Evolutionary conservation across 2,888 invertebrate species (phyloP).

Genomic region (Germaria angustata): DNA sequence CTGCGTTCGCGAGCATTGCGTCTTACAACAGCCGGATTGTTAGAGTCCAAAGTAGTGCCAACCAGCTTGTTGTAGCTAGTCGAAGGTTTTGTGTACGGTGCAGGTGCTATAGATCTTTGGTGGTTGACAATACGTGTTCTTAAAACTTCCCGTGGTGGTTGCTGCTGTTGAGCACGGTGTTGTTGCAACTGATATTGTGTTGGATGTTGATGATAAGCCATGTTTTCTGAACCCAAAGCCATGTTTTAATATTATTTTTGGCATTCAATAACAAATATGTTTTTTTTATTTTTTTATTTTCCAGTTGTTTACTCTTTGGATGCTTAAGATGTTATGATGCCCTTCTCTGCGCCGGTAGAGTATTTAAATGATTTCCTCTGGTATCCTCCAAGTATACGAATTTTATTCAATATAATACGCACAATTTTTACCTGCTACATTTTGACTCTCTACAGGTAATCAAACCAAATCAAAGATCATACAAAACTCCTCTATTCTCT

Average conservation of each 20-base stretch:
- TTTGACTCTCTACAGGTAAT: conserved; percentile 51
- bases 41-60: conserved; percentile 69
- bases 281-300: conserved; percentile 24
- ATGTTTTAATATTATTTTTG: conserved; percentile 60
- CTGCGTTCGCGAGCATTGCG: conserved; percentile 96
- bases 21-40: conserved; percentile 90
- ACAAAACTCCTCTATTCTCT: conserved; percentile 21
- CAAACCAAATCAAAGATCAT: conserved; percentile 35
- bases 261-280: conserved; percentile 1
- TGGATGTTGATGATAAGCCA: conserved; percentile 59
- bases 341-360: conserved; percentile 75
- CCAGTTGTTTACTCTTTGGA: conserved; percentile 72
- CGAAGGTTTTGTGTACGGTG: conserved; percentile 70
- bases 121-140: conserved; percentile 63
- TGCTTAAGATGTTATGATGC: conserved; percentile 78
- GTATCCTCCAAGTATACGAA: conserved; percentile 49
- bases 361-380: conserved; percentile 74
- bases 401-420: conserved; percentile 33
- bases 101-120: conserved; percentile 63
- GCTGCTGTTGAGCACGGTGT: conserved; percentile 60
- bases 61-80: not conserved
- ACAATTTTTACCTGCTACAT: conserved; percentile 56
- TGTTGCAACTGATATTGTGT: conserved; percentile 62
- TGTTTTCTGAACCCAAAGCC: conserved; percentile 73
- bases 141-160: conserved; percentile 54